Base-by-base conservation (phyloP, 2,797 vertebrate genomes). In the Thunnus albacares region DNA sequence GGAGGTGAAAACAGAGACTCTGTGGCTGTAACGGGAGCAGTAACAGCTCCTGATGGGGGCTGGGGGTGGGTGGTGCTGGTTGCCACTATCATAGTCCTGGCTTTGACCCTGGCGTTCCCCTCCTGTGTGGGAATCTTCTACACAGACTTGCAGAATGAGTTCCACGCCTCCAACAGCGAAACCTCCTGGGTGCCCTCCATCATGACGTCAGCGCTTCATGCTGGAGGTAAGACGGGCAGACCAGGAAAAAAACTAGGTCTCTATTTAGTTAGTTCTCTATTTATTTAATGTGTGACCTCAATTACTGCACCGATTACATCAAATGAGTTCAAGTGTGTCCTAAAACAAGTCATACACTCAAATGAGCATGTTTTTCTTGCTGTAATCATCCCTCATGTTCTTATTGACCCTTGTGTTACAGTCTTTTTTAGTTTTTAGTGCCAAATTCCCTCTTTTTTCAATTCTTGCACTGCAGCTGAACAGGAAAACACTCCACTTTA, bases 161-260 rank as follows among this genome's bases (percentile, higher is more conserved):
- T 99, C 84, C 89, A 95, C 4, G 97, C 97, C 79, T 94, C 93
- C 94, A 99, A 98, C 85, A 98, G 97, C 0, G 91, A 97, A 88
- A 98, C 96, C 0, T 98, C 98, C 0, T 99, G 97, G 98, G 97
- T 98, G 81, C 97, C 97, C 0, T 98, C 98, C 88, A 97, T 99
- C 92, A 96, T 97, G 95, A 96, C 93, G 0, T 96, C 98, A 0
- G 94, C 94, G 89, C 94, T 99, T 49, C 96, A 99, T 0, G 96
- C 95, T 13, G 98, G 98, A 76, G 98, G 98, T 99, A 90, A 81
- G 67, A 43, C 33, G n/a, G 17, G 4, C 18, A 11, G 38, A 55
- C 10, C 35, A 53, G 58, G n/a, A 61, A 67, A 6, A 28, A 11
- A 60, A 35, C 11, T 2, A 24, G 2, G 14, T 9, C 1, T 28